These are phyloP conservation scores for Pimpla rufipes DNA, from an alignment of 2,888 invertebrate genomes.

Conservation along the genomic window DNA sequence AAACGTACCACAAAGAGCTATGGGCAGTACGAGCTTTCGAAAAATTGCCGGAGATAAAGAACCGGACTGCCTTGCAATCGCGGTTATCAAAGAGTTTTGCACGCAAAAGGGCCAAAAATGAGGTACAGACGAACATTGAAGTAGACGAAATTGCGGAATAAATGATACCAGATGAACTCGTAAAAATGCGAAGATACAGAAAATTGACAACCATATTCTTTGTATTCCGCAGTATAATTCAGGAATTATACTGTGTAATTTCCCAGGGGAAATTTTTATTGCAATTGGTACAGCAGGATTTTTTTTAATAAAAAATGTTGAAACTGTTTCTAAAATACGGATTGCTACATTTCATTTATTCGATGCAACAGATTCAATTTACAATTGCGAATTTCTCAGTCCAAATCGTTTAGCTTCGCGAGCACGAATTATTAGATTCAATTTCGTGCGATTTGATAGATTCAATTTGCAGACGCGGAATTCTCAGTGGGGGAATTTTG, in stretches of 20 bases:
- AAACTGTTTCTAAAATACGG: too few relatives aligned
- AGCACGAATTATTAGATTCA: too few relatives aligned
- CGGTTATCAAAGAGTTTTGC: constrained; percentile 8
- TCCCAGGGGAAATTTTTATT: too few relatives aligned
- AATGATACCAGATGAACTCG: not conserved
- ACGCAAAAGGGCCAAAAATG: not conserved
- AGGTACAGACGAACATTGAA: not conserved
- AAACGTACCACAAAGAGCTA: constrained; percentile 1
- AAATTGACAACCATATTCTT: not conserved
- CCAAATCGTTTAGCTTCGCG: too few relatives aligned
- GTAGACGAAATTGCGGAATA: too few relatives aligned
- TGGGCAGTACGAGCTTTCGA: not conserved
- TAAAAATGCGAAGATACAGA: not conserved
- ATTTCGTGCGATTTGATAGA: too few relatives aligned
- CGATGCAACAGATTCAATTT: too few relatives aligned
- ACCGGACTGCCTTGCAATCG: not conserved
- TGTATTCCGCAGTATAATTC: not conserved
- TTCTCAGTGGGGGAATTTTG: not conserved
- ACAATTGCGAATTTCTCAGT: too few relatives aligned
- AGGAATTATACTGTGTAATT: too few relatives aligned
- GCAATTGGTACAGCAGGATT: too few relatives aligned
- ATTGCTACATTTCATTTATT: too few relatives aligned
- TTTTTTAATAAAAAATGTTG: too few relatives aligned
- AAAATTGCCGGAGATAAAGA: constrained; percentile 5
- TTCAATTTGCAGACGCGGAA: not conserved